Conservation (phyloP, 2,888 invertebrate species). For the Phalera bucephala region DNA sequence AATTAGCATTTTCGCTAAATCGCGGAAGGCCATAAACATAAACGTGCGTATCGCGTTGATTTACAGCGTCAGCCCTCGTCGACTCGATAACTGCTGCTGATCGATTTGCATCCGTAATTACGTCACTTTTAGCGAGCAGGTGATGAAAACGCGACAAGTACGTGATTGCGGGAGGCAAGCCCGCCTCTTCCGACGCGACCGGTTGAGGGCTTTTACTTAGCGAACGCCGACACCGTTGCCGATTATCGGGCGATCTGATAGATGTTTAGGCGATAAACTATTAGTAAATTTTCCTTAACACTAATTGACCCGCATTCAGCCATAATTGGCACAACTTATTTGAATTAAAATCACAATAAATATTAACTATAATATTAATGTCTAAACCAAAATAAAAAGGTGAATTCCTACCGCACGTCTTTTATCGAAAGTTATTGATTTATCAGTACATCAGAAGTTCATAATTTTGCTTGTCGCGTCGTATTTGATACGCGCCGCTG, state of each 20-base stretch:
- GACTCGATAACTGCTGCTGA: conserved; percentile 75
- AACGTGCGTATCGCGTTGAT: conserved; percentile 75
- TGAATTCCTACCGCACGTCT: conserved; percentile 29
- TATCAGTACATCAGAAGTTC: conserved; percentile 74
- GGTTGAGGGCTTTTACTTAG: conserved; percentile 63
- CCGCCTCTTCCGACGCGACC: conserved; percentile 72
- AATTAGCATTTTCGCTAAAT: conserved; percentile 72
- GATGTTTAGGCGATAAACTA: conserved; percentile 21
- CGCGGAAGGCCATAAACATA: conserved; percentile 72
- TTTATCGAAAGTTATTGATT: conserved; percentile 70
- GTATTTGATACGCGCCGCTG: conserved; percentile 66
- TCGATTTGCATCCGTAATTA: conserved; percentile 82
- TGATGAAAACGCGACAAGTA: conserved; percentile 81
- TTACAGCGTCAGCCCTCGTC: conserved; percentile 74
- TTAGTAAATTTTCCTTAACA: conserved; percentile 3
- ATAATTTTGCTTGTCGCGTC: conserved; percentile 71
- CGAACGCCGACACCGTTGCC: conserved; percentile 17
- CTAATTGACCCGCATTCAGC: background rate
- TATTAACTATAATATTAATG: background rate
- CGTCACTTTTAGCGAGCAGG: conserved; percentile 78
- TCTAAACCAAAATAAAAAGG: conserved; percentile 14
- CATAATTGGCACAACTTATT: no score
- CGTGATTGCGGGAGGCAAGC: conserved; percentile 67
- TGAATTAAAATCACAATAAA: no score
- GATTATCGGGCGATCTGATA: conserved; percentile 30